These are phyloP conservation scores for Chinchilla lanigera DNA, from an alignment of 2,113 vertebrate genomes.

Conservation along the genomic window DNA sequence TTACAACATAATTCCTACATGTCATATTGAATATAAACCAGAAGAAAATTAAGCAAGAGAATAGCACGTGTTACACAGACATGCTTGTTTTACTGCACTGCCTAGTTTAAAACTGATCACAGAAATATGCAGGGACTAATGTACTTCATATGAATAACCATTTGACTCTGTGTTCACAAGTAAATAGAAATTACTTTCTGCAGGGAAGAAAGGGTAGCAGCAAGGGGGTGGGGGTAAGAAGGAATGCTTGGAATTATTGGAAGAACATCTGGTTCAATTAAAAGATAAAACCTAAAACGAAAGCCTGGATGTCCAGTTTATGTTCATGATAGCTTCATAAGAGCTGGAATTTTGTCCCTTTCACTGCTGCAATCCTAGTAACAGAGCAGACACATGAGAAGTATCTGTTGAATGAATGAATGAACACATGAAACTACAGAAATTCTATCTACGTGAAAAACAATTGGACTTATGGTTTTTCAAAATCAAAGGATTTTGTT, in stretches of 20 bases:
- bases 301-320: neutral
- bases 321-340: neutral
- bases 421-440: neutral
- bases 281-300: conserved; percentile 43
- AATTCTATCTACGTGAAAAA: neutral
- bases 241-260: conserved; percentile 60
- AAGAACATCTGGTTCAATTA: conserved; percentile 74
- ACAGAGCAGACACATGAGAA: neutral
- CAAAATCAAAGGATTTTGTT: neutral
- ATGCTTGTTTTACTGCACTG: neutral
- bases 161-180: conserved; percentile 55
- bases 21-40: conserved; percentile 57
- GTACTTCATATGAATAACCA: conserved; percentile 14
- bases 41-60: neutral
- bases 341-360: neutral
- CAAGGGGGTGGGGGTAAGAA: neutral
- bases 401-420: neutral
- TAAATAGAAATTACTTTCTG: conserved; percentile 66
- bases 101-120: neutral
- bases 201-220: conserved; percentile 15
- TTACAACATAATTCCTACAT: neutral
- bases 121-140: conserved; percentile 50
- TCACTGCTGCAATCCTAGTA: neutral
- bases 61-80: conserved; percentile 44
- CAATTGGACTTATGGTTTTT: neutral